Evolutionary conservation across 2,888 invertebrate species (phyloP).

Genomic region (Muschampia plurimacula): DNA sequence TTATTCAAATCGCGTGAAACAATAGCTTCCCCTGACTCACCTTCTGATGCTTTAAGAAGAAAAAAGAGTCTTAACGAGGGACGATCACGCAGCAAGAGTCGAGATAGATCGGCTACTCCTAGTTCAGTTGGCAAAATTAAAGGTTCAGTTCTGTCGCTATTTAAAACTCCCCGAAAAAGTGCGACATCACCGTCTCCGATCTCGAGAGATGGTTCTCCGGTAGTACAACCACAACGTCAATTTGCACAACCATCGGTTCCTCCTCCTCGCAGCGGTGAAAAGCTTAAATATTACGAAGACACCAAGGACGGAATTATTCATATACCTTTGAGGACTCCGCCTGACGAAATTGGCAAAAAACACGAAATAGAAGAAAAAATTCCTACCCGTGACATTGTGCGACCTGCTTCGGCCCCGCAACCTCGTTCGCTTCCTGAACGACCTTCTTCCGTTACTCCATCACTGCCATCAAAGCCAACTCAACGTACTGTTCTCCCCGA

Average conservation of each 20-base stretch:
- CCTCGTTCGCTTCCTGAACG: conserved; percentile 53
- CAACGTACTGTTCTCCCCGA: conserved; percentile 80
- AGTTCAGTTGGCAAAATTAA: conserved; percentile 85
- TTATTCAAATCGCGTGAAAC: conserved; percentile 91
- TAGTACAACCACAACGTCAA: conserved; percentile 57
- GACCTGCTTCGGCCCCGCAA: conserved; percentile 56
- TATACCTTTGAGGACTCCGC: conserved; percentile 91
- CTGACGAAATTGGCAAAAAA: conserved; percentile 84
- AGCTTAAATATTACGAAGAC: conserved; percentile 87
- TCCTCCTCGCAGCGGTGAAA: conserved; percentile 58
- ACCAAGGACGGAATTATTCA: conserved; percentile 88
- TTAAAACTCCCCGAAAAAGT: conserved; percentile 84
- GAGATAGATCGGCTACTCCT: conserved; percentile 87
- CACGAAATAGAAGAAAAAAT: conserved; percentile 50
- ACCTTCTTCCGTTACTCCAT: conserved; percentile 51
- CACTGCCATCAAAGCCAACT: conserved; percentile 64
- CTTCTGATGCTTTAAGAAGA: conserved; percentile 75
- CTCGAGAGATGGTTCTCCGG: conserved; percentile 70
- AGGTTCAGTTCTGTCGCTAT: conserved; percentile 88
- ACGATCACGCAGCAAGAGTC: conserved; percentile 88
- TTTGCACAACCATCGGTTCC: conserved; percentile 61
- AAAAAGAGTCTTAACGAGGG: conserved; percentile 76
- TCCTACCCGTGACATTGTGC: conserved; percentile 48
- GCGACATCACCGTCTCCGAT: conserved; percentile 67
- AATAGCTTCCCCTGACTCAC: conserved; percentile 87